phyloP scores from a whole-genome alignment of 2,888 invertebrate species.

The Galeruca laticollis region DNA sequence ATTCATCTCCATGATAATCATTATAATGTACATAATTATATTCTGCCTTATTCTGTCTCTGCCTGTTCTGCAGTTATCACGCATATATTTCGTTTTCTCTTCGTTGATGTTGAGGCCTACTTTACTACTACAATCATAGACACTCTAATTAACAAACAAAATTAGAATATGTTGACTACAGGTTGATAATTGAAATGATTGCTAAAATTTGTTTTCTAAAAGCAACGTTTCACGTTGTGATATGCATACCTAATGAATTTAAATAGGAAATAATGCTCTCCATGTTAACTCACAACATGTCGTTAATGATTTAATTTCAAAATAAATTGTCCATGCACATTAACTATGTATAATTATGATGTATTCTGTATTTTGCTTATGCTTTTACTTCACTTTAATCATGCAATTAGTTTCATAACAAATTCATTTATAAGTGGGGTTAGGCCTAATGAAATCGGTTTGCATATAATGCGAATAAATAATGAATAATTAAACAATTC shows the following conservation, averaged over 20 bases:
- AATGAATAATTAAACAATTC: too few relatives aligned
- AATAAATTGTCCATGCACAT: not conserved
- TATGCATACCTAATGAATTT: conserved; percentile 2
- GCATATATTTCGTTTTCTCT: too few relatives aligned
- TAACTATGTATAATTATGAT: conserved; percentile 6
- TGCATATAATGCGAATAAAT: too few relatives aligned
- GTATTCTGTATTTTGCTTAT: not conserved
- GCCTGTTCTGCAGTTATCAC: too few relatives aligned
- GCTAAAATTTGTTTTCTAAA: not conserved
- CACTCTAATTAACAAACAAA: not conserved
- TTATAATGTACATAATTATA: too few relatives aligned
- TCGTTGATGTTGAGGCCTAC: too few relatives aligned
- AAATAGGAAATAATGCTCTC: not conserved
- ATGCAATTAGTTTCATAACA: conserved; percentile 12
- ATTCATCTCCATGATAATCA: too few relatives aligned
- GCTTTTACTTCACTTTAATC: not conserved
- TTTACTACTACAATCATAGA: too few relatives aligned
- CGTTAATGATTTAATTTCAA: conserved; percentile 5
- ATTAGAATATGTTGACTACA: not conserved
- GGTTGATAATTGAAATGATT: not conserved
- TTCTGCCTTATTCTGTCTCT: too few relatives aligned
- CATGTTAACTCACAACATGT: not conserved
- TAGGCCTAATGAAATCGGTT: not conserved
- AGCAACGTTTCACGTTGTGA: not conserved
- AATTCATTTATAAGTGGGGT: not conserved